phyloP scores from a whole-genome alignment of 2,113 vertebrate species.

The Cyphomyrus plagiostoma region DNA sequence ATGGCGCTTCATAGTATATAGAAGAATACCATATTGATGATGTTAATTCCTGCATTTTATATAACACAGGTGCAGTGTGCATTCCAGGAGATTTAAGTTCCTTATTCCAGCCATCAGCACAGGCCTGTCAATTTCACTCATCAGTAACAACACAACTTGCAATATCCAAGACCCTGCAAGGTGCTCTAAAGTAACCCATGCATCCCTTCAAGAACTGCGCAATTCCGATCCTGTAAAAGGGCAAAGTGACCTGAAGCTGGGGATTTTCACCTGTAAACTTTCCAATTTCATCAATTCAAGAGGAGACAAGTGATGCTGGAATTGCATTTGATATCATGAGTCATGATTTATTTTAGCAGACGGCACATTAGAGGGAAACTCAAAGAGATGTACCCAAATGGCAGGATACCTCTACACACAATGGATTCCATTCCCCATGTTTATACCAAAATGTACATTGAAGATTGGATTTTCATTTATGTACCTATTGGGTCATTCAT shows the following conservation, averaged over 20 bases:
- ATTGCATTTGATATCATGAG: not conserved
- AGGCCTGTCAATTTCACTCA: not conserved
- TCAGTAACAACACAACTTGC: not conserved
- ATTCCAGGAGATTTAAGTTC: not conserved
- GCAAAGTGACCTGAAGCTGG: not conserved
- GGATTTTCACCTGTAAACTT: not conserved
- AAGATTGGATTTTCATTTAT: not conserved
- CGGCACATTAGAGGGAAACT: not conserved
- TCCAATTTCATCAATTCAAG: not conserved
- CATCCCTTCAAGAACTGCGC: not conserved
- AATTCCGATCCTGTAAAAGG: not conserved
- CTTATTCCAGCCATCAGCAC: not conserved
- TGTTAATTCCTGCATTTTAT: not conserved
- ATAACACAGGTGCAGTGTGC: not conserved
- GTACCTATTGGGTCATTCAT: not conserved
- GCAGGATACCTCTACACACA: not conserved
- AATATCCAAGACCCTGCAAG: not conserved
- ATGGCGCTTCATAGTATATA: not conserved
- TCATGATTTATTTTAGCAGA: not conserved
- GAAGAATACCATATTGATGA: not conserved
- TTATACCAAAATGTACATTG: not conserved
- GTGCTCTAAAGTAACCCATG: not conserved
- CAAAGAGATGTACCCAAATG: not conserved
- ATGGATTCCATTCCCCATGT: not conserved
- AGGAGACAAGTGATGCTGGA: not conserved